Evolutionary conservation across 2,113 vertebrate genomes (phyloP), one percentile per base, ranked within the genome.

Genomic region (Euleptes europaea): DNA sequence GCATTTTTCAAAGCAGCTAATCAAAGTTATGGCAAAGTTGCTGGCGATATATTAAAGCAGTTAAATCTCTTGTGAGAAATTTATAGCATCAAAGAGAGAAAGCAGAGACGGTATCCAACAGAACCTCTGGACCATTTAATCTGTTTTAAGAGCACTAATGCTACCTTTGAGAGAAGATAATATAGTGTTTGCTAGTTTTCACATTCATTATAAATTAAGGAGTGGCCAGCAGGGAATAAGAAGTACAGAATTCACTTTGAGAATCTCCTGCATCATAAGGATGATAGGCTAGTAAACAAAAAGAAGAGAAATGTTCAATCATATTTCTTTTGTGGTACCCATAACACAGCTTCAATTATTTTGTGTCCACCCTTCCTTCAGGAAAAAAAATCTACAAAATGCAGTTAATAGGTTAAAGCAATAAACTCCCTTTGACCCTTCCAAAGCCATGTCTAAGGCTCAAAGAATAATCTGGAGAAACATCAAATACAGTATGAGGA

Each of bases 161-260:
- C n/a, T 71, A 78, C 57, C n/a, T 88, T 89, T 88, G 1, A 13
- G 73, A 28, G 80, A 31, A 87, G 88, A 83, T 81, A 88, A 87
- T 86, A 90, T 9, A 89, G 70, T 31, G 47, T 66, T 89, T 81
- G 60, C 40, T 89, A 31, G 76, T 69, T 83, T 89, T 87, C 57
- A 88, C 33, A 80, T 38, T 21, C 71, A 90, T 90, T 90, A 91
- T 90, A 86, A 63, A 86, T 35, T 19, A 54, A 90, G 67, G 70
- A 71, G 80, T 54, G 17, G 42, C 17, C 78, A 17, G 19, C 89
- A 88, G 44, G 74, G 90, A 86, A 66, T 87, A 38, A 65, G 84
- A 1, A 1, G 66, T 28, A 78, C 3, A 86, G 49, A 89, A 81
- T 60, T 75, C 89, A 69, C 65, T 78, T 85, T 74, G 82, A 83